phyloP scores from a whole-genome alignment of 2,797 vertebrate genomes.

The Oreortyx pictus region DNA sequence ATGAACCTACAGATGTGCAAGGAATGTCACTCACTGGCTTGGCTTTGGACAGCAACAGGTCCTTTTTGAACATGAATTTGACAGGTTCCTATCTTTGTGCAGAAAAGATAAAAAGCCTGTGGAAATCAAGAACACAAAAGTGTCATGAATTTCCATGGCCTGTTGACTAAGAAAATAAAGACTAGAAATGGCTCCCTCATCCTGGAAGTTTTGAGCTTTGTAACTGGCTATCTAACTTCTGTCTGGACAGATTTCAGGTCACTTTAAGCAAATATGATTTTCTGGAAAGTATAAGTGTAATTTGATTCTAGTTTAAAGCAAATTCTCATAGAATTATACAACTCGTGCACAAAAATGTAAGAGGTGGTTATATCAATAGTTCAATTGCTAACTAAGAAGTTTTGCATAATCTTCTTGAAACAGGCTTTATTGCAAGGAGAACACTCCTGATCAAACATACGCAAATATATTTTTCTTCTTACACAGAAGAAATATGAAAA shows the following conservation, averaged over 20 bases:
- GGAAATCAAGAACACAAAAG: not conserved
- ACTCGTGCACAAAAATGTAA: not conserved
- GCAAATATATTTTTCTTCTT: not conserved
- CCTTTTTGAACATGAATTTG: not conserved
- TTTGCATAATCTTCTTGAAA: not conserved
- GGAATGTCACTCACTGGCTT: not conserved
- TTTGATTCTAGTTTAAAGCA: not conserved
- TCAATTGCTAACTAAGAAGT: not conserved
- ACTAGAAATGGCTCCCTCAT: not conserved
- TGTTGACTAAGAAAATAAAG: not conserved
- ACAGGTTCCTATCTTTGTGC: not conserved
- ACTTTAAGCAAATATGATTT: not conserved
- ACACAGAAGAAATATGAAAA: not conserved
- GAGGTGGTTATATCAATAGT: not conserved
- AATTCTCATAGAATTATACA: not conserved
- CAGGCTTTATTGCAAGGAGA: not conserved
- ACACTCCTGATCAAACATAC: not conserved
- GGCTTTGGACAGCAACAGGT: not conserved
- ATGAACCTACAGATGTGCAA: not conserved
- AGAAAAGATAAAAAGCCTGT: not conserved
- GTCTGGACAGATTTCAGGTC: not conserved
- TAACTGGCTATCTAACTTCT: not conserved
- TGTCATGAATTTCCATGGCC: not conserved
- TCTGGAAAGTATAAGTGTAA: not conserved
- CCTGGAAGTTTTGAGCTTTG: not conserved